phyloP scores from a whole-genome alignment of 2,113 vertebrate species.

The Lanius collurio region DNA sequence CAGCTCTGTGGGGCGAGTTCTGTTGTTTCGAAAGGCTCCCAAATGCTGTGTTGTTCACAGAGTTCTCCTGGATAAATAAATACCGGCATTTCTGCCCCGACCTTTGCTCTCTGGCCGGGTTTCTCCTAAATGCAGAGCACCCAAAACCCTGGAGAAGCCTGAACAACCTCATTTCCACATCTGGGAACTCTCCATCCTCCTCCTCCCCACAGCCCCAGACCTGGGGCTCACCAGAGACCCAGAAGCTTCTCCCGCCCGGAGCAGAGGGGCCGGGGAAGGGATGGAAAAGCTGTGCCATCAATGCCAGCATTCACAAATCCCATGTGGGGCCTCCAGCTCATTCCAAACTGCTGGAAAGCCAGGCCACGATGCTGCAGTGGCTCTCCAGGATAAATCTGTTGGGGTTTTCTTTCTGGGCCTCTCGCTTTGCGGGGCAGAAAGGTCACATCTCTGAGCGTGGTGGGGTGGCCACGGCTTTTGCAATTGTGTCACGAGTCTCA shows the following conservation, averaged over 20 bases:
- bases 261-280: neutral
- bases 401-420: neutral
- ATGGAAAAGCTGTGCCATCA: neutral
- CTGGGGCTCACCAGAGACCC: neutral
- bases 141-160: neutral
- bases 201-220: neutral
- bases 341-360: neutral
- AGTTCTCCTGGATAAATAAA: slow-evolving; percentile 65
- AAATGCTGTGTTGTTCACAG: slow-evolving; percentile 25
- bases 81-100: slow-evolving; percentile 58
- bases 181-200: neutral
- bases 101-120: slow-evolving; percentile 61
- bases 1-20: slow-evolving; percentile 40
- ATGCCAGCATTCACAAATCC: neutral
- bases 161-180: rapidly evolving
- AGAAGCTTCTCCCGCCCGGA: neutral
- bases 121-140: slow-evolving; percentile 63
- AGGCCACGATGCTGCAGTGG: rapidly evolving
- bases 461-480: neutral
- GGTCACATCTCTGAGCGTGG: neutral
- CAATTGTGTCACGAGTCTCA: neutral
- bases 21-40: slow-evolving; percentile 57
- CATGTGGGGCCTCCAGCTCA: neutral
- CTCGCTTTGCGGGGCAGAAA: neutral
- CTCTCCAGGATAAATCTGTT: neutral